Evolutionary conservation across 2,797 vertebrate species (phyloP).

Genomic region (Urophycis tenuis): DNA sequence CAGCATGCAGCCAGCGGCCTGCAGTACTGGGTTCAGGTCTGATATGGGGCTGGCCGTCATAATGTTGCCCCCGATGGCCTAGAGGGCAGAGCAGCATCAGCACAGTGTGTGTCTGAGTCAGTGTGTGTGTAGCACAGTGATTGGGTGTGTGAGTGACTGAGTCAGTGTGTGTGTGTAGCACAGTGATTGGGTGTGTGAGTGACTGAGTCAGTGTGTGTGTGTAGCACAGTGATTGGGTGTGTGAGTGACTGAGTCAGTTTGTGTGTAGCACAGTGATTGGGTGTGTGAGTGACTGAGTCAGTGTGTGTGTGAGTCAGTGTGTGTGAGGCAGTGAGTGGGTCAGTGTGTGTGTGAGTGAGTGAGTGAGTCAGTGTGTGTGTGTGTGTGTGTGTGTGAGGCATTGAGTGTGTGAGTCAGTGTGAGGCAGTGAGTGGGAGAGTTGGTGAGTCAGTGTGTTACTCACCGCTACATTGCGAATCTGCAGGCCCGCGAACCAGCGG

Average conservation of each 20-base stretch:
- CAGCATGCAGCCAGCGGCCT: conserved; percentile 80
- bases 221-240: too few relatives aligned
- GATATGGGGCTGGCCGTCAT: conserved; percentile 98
- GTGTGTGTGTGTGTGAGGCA: conserved; percentile 12
- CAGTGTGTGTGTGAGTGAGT: not conserved
- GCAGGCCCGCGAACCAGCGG: conserved; percentile 88
- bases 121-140: too few relatives aligned
- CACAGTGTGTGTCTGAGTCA: too few relatives aligned
- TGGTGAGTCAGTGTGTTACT: conserved; percentile 45
- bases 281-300: not conserved
- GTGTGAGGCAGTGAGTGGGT: conserved; percentile 51
- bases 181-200: too few relatives aligned
- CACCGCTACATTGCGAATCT: conserved; percentile 93
- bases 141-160: not conserved
- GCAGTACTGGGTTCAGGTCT: conserved; percentile 92
- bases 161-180: not conserved
- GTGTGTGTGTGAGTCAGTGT: too few relatives aligned
- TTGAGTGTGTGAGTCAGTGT: conserved; percentile 11
- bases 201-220: not conserved
- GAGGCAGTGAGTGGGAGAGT: too few relatives aligned
- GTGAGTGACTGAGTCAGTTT: not conserved
- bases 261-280: too few relatives aligned
- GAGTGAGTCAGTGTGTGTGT: conserved; percentile 5
- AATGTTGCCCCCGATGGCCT: conserved; percentile 95
- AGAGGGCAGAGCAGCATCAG: too few relatives aligned